phyloP scores from a whole-genome alignment of 2,888 invertebrate genomes.

The Drosophila peninsularis region DNA sequence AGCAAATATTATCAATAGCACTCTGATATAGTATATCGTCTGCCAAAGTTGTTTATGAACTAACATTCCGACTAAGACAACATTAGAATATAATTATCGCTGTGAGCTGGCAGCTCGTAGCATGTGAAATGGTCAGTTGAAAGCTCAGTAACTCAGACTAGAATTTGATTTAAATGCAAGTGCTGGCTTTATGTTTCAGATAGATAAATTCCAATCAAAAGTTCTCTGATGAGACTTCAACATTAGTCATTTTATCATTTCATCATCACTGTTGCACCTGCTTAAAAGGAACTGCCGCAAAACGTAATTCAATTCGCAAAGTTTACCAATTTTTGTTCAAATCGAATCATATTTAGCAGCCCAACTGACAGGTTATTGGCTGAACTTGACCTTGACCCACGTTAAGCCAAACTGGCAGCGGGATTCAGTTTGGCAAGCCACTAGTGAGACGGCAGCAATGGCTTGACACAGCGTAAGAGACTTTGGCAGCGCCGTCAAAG shows the following conservation, averaged over 20 bases:
- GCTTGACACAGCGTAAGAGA: background rate
- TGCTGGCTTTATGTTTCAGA: background rate
- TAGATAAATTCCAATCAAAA: background rate
- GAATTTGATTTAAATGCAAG: too few species aligned
- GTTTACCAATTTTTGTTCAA: background rate
- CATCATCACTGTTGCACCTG: too few species aligned
- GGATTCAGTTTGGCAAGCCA: background rate
- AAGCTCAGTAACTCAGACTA: background rate
- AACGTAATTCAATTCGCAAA: slow-evolving; percentile 1
- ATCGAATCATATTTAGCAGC: background rate
- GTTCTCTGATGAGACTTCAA: background rate
- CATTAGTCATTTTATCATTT: too few species aligned
- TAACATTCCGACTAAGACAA: too few species aligned
- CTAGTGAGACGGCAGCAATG: slow-evolving; percentile 9
- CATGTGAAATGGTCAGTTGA: too few species aligned
- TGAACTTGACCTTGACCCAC: slow-evolving; percentile 7
- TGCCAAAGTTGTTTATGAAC: background rate
- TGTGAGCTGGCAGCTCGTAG: background rate
- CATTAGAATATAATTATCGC: background rate
- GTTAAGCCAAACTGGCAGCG: background rate
- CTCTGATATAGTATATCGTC: background rate
- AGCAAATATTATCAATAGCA: slow-evolving; percentile 23
- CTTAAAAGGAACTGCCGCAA: too few species aligned
- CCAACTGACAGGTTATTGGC: background rate
- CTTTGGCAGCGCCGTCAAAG: slow-evolving; percentile 22